These are phyloP conservation scores for Vireo altiloquus DNA, from an alignment of 2,113 vertebrate species.

Conservation along the genomic window DNA sequence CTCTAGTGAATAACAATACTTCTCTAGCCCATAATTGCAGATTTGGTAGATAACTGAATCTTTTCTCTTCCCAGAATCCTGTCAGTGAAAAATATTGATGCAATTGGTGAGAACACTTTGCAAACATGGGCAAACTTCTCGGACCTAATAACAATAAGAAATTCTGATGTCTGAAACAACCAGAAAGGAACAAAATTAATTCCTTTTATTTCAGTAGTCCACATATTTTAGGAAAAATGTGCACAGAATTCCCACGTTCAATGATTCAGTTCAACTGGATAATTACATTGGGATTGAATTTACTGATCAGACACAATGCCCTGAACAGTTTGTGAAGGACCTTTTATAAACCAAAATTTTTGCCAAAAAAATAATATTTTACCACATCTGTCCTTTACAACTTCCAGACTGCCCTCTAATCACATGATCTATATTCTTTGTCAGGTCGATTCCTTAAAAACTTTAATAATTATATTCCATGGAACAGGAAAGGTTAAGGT, in stretches of 20 bases:
- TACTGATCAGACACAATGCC: background rate
- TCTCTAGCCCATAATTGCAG: background rate
- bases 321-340: background rate
- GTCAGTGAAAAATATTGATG: background rate
- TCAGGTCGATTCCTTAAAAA: background rate
- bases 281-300: background rate
- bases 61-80: background rate
- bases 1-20: background rate
- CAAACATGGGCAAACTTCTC: background rate
- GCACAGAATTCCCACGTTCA: background rate
- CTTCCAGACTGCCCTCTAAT: background rate
- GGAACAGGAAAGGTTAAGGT: background rate
- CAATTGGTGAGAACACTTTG: background rate
- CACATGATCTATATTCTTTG: background rate
- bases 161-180: background rate
- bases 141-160: background rate
- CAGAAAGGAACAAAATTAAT: background rate
- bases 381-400: background rate
- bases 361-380: background rate
- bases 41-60: background rate
- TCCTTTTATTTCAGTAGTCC: background rate
- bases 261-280: background rate
- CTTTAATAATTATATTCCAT: background rate
- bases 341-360: background rate
- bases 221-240: background rate